phyloP scores from a whole-genome alignment of 2,888 invertebrate genomes.

The Galerucella nymphaeae region DNA sequence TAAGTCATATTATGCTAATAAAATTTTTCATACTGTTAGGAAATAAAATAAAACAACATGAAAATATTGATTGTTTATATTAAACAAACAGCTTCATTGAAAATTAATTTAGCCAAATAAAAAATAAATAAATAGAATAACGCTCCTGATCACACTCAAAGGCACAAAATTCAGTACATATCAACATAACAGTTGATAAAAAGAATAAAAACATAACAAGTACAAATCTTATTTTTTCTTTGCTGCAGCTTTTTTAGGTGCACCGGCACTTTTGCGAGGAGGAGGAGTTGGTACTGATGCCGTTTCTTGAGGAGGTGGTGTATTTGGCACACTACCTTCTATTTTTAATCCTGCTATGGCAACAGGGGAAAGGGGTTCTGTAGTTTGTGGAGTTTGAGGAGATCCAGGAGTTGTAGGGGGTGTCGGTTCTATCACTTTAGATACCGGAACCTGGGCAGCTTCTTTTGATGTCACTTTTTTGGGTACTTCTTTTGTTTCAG shows the following conservation, averaged over 20 bases:
- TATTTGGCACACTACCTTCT: slow-evolving; percentile 44
- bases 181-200: slow-evolving; percentile 19
- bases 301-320: slow-evolving; percentile 43
- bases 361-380: slow-evolving; percentile 53
- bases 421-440: slow-evolving; percentile 57
- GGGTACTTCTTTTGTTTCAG: slow-evolving; percentile 45
- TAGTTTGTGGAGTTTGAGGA: slow-evolving; percentile 53
- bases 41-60: slow-evolving; percentile 21
- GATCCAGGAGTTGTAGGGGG: slow-evolving; percentile 55
- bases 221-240: slow-evolving; percentile 51
- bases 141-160: slow-evolving; percentile 39
- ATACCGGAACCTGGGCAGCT: slow-evolving; percentile 7
- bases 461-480: slow-evolving; percentile 23
- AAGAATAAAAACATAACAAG: background rate
- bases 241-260: slow-evolving; percentile 53
- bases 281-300: slow-evolving; percentile 54
- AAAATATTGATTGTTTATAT: slow-evolving; percentile 34
- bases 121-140: slow-evolving; percentile 42
- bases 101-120: slow-evolving; percentile 37
- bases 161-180: slow-evolving; percentile 41
- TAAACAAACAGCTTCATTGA: slow-evolving; percentile 41
- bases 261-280: slow-evolving; percentile 60
- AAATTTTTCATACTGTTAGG: too few relatives aligned
- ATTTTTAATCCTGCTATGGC: slow-evolving; percentile 46
- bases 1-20: too few relatives aligned